These are phyloP conservation scores for Pachymerium ferrugineum DNA, from an alignment of 2,888 invertebrate species.

Conservation along the genomic window DNA sequence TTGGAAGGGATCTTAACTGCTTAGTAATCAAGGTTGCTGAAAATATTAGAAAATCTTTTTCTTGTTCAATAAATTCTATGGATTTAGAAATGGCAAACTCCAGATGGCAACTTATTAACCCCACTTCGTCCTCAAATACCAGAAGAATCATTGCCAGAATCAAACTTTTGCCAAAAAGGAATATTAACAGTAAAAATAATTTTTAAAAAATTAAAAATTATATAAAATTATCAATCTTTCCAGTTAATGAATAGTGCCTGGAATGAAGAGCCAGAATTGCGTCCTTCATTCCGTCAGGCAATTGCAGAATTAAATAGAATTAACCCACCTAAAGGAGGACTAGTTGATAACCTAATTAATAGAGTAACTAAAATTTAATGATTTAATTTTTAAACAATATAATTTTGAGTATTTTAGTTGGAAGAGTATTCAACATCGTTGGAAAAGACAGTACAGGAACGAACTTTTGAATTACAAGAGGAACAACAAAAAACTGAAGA, in stretches of 20 bases:
- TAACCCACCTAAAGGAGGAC: constrained; percentile 8
- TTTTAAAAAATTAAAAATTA: neutral
- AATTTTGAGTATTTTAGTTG: neutral
- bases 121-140: neutral
- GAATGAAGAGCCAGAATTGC: constrained; percentile 2
- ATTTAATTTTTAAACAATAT: neutral
- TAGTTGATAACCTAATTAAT: constrained; percentile 8
- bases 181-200: neutral
- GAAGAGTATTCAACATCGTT: neutral
- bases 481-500: neutral
- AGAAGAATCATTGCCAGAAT: neutral
- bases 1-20: neutral
- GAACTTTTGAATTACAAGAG: neutral
- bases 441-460: neutral
- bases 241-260: constrained; percentile 15
- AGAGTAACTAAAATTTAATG: neutral
- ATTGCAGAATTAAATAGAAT: neutral
- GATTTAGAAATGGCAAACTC: neutral
- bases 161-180: neutral
- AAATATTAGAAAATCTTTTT: neutral
- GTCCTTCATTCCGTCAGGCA: neutral
- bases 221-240: too few species aligned
- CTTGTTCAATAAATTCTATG: too few species aligned
- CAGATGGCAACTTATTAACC: neutral
- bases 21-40: neutral